phyloP scores from a whole-genome alignment of 2,113 vertebrate species.

The Thymallus thymallus region DNA sequence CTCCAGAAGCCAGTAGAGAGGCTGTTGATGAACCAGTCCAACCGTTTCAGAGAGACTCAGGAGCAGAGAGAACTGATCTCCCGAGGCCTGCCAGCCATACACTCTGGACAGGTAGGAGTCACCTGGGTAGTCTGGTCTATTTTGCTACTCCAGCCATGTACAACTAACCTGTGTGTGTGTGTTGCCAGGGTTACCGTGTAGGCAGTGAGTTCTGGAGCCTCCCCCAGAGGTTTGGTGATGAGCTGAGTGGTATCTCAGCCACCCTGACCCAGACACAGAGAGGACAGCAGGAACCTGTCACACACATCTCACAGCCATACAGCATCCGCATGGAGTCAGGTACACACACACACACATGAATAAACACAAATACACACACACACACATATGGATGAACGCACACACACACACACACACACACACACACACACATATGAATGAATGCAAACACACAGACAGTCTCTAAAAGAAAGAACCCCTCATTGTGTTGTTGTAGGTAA shows the following conservation, averaged over 20 bases:
- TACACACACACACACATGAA: conserved; percentile 44
- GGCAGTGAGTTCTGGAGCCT: conserved; percentile 85
- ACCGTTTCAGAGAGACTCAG: conserved; percentile 78
- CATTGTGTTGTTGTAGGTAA: conserved; percentile 52
- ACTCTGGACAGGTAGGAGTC: conserved; percentile 24
- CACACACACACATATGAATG: conserved; percentile 5
- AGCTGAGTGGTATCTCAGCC: conserved; percentile 78
- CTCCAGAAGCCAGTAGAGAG: conserved; percentile 77
- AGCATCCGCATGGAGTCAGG: conserved; percentile 76
- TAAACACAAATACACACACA: background rate
- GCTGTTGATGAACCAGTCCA: conserved; percentile 80
- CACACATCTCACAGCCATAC: conserved; percentile 73
- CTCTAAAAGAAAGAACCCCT: background rate
- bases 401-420: conserved; percentile 6
- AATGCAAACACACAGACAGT: conserved; percentile 7
- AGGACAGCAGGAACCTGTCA: conserved; percentile 72
- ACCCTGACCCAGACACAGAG: conserved; percentile 81
- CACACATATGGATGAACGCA: background rate
- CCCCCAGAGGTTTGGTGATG: conserved; percentile 80
- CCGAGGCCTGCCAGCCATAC: conserved; percentile 67
- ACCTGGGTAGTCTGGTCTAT: background rate
- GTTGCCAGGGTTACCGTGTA: conserved; percentile 69
- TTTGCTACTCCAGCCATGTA: background rate
- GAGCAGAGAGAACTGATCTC: conserved; percentile 80
- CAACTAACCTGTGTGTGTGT: background rate